phyloP scores from a whole-genome alignment of 1,140 invertebrate genomes.

The Spodoptera frugiperda region DNA sequence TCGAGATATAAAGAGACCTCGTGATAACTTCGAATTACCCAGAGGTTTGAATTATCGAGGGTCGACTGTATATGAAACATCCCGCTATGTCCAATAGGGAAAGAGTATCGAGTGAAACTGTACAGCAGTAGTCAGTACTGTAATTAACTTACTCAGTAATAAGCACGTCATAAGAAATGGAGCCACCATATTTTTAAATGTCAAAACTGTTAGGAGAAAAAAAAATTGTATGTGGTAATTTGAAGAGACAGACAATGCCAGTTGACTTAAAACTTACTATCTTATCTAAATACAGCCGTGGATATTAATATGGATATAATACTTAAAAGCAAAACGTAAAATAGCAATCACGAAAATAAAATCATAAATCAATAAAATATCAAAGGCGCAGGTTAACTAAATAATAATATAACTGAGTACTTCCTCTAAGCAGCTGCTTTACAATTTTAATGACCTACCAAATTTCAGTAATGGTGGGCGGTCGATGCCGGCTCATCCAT shows the following conservation, averaged over 20 bases:
- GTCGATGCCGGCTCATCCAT: conserved; percentile 45
- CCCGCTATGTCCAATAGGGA: too few relatives aligned
- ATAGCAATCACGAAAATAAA: neutral
- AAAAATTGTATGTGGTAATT: too few relatives aligned
- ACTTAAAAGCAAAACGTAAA: too few relatives aligned
- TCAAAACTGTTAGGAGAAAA: conserved; percentile 38
- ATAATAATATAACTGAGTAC: neutral
- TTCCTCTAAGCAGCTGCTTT: conserved; percentile 31
- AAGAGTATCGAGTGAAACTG: too few relatives aligned
- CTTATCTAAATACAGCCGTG: too few relatives aligned
- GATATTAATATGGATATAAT: too few relatives aligned
- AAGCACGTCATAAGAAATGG: conserved; percentile 8
- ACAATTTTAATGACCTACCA: conserved; percentile 48
- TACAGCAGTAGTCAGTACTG: too few relatives aligned
- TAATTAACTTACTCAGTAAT: neutral
- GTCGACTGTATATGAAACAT: too few relatives aligned
- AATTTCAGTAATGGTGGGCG: conserved; percentile 45
- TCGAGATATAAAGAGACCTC: too few relatives aligned
- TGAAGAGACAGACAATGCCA: neutral
- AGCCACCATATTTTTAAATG: conserved; percentile 32
- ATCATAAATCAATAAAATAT: neutral
- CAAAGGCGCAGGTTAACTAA: neutral
- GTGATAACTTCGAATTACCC: too few relatives aligned
- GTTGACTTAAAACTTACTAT: too few relatives aligned
- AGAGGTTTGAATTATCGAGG: too few relatives aligned